phyloP scores from a whole-genome alignment of 2,797 vertebrate species.

The Poeciliopsis gracilis region DNA sequence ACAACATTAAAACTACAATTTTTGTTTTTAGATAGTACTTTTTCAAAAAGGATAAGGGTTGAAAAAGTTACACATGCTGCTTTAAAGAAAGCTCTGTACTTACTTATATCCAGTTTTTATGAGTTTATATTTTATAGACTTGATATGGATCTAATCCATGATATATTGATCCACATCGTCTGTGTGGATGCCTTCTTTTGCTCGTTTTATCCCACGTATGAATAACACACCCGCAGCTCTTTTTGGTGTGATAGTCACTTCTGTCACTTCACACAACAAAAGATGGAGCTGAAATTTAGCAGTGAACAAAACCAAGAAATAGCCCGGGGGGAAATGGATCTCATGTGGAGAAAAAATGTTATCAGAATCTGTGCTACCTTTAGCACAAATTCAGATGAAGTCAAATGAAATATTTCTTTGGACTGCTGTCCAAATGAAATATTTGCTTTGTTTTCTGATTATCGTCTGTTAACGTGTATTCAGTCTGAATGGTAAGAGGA shows the following conservation, averaged over 20 bases:
- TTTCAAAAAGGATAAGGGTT: neutral
- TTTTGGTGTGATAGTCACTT: conserved; percentile 20
- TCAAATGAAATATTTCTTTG: conserved; percentile 36
- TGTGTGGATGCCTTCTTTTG: neutral
- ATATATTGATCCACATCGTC: neutral
- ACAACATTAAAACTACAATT: neutral
- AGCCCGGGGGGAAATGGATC: conserved; percentile 28
- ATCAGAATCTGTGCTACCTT: conserved; percentile 38
- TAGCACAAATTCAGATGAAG: too few species aligned
- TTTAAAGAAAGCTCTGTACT: neutral
- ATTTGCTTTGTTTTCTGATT: conserved; percentile 59
- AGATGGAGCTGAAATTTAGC: conserved; percentile 27
- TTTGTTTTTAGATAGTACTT: neutral
- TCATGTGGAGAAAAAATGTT: conserved; percentile 47
- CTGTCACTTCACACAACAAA: conserved; percentile 35
- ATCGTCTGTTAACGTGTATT: conserved; percentile 62
- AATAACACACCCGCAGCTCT: neutral
- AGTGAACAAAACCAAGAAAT: conserved; percentile 51
- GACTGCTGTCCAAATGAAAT: conserved; percentile 29
- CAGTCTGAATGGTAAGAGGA: conserved; percentile 42
- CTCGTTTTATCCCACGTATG: conserved; percentile 6
- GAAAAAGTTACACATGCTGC: neutral
- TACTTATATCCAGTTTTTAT: neutral
- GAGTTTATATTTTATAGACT: neutral
- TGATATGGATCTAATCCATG: neutral